phyloP scores from a whole-genome alignment of 2,888 invertebrate genomes.

The Cremastinae sp. region DNA sequence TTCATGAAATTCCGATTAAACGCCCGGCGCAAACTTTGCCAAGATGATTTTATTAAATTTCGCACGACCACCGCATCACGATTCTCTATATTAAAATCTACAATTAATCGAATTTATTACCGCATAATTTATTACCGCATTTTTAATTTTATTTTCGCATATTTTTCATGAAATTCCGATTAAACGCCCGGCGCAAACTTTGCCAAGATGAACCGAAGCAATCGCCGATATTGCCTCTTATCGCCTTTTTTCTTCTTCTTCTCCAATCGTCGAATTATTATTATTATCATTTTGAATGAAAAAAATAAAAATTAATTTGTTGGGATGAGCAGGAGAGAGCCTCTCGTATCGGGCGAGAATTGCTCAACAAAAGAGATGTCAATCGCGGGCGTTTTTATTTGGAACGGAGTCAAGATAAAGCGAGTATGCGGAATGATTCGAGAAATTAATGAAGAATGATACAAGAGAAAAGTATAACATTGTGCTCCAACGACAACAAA shows the following conservation, averaged over 20 bases:
- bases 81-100: too few species aligned
- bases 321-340: too few species aligned
- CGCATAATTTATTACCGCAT: too few species aligned
- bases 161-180: background rate
- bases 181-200: background rate
- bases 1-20: too few species aligned
- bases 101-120: too few species aligned
- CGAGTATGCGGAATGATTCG: background rate
- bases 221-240: background rate
- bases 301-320: background rate
- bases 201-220: background rate
- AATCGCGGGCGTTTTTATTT: conserved; percentile 11
- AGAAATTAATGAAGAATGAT: too few species aligned
- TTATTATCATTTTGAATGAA: background rate
- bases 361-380: conserved; percentile 17
- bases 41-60: too few species aligned
- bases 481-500: too few species aligned
- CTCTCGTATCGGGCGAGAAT: background rate
- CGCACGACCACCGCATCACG: too few species aligned
- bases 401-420: conserved; percentile 4
- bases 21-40: too few species aligned
- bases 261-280: background rate
- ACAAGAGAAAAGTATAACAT: background rate
- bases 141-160: background rate
- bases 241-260: background rate